Evolutionary conservation across 2,797 vertebrate species (phyloP), one percentile per base, ranked within the genome.

Genomic region (Myoxocephalus aenaeus): DNA sequence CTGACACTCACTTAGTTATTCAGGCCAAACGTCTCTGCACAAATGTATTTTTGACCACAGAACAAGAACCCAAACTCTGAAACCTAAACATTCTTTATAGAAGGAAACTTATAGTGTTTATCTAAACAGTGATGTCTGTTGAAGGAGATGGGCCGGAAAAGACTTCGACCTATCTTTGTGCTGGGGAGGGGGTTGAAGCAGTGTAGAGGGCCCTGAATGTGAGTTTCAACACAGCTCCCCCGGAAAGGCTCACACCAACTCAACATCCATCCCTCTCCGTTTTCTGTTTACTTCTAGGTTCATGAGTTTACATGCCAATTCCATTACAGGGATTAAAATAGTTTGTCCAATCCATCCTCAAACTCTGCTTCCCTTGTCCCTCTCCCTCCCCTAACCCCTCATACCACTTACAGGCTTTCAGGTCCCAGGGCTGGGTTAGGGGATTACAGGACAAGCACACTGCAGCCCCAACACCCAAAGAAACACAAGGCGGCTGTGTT

Each of bases 311-410:
- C 94, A 93, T 92, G 92, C 87, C 91, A 91, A 88, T 94, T 95
- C 95, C 94, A 95, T 95, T 95, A 94, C 87, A 81, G 87, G 93
- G 95, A 95, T 95, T 95, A 94, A 93, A 94, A 93, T 92, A 93
- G 93, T 94, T 95, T 94, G 90, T 91, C 82, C 88, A 89, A 90
- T 90, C 89, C 89, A 85, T 90, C 85, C 84, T 88, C 85, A 86
- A 89, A 87, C 86, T 88, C 75, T 63, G 58, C 78, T 87, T 84
- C 79, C 79, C 89, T 86, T 83, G 86, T 88, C 85, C 79, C 74
- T 86, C 85, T 84, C 81, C 68, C 75, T 86, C 75, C 77, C 59
- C 86, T 89, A 87, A 87, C 87, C 88, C 87, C 90, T 85, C 73
- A 75, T 81, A 75, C 88, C 89, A 93, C 88, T 94, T 91, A 89